A percentile compares a stretch with the other conserved stretches of the same genome.
phyloP scores from a whole-genome alignment of 1,140 invertebrate genomes.

The Eulimnadia texana region DNA sequence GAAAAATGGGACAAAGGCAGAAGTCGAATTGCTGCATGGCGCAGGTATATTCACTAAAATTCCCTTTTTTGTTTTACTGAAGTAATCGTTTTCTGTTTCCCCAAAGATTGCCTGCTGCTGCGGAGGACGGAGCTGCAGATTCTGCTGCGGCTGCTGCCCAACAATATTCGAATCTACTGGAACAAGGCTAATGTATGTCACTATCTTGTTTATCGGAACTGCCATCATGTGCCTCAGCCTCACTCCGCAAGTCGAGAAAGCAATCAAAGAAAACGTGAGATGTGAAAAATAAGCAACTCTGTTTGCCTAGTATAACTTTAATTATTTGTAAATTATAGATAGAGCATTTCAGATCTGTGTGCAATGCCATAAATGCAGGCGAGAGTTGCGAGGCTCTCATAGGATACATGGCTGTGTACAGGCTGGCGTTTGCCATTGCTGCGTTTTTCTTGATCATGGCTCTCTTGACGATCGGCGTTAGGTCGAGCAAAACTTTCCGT shows the following conservation, averaged over 20 bases:
- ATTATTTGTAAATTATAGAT: constrained; percentile 24
- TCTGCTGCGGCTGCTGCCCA: constrained; percentile 31
- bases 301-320: not conserved
- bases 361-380: constrained; percentile 27
- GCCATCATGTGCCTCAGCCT: constrained; percentile 33
- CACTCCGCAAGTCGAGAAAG: constrained; percentile 27
- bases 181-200: constrained; percentile 33
- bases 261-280: constrained; percentile 29
- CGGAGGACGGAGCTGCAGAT: constrained; percentile 30
- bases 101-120: constrained; percentile 33
- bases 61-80: too few relatives aligned
- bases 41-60: not conserved
- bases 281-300: not conserved
- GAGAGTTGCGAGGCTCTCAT: constrained; percentile 29
- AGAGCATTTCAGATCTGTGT: constrained; percentile 29
- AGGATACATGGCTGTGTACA: constrained; percentile 34
- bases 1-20: not conserved
- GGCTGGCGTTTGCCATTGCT: constrained; percentile 31
- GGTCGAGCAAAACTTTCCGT: constrained; percentile 29
- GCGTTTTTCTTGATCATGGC: constrained; percentile 29
- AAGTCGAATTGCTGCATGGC: not conserved
- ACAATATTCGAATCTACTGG: constrained; percentile 33
- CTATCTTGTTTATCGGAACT: constrained; percentile 30
- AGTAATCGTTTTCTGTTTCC: not conserved
- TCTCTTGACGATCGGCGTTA: constrained; percentile 28